Evolutionary conservation across 2,888 invertebrate genomes (phyloP).

Genomic region (Tenthredo livida): DNA sequence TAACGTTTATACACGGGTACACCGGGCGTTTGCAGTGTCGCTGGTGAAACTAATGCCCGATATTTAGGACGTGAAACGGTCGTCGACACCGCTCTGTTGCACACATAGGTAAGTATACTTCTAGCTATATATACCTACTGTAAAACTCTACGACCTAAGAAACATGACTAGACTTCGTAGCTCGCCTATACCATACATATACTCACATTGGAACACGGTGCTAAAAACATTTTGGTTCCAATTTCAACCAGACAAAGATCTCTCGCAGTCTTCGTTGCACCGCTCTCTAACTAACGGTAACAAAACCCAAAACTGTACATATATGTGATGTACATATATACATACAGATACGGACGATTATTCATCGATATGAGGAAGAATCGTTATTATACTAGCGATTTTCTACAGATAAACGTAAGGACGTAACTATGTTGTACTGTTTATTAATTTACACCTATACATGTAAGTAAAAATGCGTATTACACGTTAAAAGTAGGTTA

Average conservation of each 20-base stretch:
- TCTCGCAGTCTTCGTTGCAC: neutral
- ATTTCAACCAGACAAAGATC: constrained; percentile 19
- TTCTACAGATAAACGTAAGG: neutral
- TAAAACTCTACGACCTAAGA: neutral
- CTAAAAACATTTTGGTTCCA: constrained; percentile 19
- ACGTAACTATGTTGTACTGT: neutral
- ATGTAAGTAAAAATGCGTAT: neutral
- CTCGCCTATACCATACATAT: neutral
- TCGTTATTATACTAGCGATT: neutral
- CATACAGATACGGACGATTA: neutral
- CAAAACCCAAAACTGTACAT: neutral
- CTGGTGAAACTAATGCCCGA: constrained; percentile 48
- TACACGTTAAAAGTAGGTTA: constrained; percentile 45
- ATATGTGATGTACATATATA: neutral
- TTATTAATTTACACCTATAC: neutral
- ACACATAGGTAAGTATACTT: neutral
- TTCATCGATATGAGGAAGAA: too few species aligned
- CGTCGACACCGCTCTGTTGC: constrained; percentile 28
- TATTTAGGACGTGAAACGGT: constrained; percentile 51
- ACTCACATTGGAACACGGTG: too few species aligned
- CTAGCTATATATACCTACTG: neutral
- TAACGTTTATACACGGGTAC: neutral
- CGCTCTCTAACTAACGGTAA: constrained; percentile 6
- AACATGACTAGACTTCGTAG: constrained; percentile 43
- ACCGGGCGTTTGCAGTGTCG: neutral